phyloP scores from a whole-genome alignment of 2,113 vertebrate genomes.

The Ophthalmolycus amberensis region DNA sequence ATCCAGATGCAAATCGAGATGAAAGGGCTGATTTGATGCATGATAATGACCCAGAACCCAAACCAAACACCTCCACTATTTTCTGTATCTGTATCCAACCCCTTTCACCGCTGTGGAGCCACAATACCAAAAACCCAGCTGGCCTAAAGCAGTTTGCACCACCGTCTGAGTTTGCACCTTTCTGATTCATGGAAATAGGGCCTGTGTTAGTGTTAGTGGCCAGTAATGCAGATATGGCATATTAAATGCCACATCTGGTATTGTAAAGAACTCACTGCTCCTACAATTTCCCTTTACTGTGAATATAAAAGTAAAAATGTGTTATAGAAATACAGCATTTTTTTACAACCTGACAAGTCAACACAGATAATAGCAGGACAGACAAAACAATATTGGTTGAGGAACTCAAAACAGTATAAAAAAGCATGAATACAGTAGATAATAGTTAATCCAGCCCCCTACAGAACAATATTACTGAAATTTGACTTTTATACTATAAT shows the following conservation, averaged over 20 bases:
- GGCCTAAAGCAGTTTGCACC: not conserved
- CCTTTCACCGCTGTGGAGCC: not conserved
- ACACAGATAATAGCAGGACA: not conserved
- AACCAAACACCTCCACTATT: not conserved
- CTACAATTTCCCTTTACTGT: not conserved
- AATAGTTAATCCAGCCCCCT: not conserved
- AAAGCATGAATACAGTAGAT: not conserved
- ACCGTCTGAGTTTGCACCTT: slow-evolving; percentile 13
- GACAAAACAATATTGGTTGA: not conserved
- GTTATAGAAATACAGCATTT: not conserved
- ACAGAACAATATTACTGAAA: not conserved
- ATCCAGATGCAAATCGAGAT: not conserved
- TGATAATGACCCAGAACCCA: not conserved
- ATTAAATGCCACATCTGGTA: slow-evolving; percentile 15
- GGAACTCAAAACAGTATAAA: not conserved
- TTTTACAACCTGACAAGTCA: not conserved
- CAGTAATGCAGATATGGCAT: slow-evolving; percentile 10
- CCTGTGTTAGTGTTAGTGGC: not conserved
- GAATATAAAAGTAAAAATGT: not conserved
- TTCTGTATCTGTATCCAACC: not conserved
- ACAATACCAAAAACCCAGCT: not conserved
- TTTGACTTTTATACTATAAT: not conserved
- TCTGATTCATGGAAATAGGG: slow-evolving; percentile 7
- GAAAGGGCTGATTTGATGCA: not conserved
- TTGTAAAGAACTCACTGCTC: not conserved